Percentiles rank a stretch among this genome's conserved stretches.
Conservation (phyloP, 2,888 invertebrate species). For the Drosophila ezoana region DNA sequence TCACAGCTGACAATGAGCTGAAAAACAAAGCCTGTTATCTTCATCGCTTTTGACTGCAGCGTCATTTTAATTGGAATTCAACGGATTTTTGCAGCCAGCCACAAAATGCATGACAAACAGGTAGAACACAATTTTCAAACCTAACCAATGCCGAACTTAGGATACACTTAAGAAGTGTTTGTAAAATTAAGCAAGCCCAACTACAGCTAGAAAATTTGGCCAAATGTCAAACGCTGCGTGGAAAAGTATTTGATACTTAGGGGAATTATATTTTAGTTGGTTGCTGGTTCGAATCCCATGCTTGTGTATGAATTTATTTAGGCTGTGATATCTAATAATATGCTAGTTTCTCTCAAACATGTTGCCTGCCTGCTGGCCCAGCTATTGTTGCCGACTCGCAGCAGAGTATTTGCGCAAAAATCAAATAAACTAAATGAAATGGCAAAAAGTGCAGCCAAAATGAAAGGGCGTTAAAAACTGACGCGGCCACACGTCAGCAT, state of each 20-base stretch:
- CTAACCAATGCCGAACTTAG: conserved; percentile 17
- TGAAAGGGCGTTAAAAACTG: conserved; percentile 25
- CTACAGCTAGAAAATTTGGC: no score
- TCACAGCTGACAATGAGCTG: conserved; percentile 39
- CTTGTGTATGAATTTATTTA: no score
- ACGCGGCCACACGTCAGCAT: conserved; percentile 14
- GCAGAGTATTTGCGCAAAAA: neutral
- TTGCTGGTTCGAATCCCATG: no score
- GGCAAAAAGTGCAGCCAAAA: conserved; percentile 6
- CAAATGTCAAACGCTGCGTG: neutral
- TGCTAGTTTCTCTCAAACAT: no score
- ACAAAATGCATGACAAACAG: conserved; percentile 38
- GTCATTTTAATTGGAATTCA: conserved; percentile 67
- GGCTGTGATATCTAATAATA: no score
- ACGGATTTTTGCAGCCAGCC: conserved; percentile 46
- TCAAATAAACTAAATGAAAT: conserved; percentile 17
- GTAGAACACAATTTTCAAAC: neutral
- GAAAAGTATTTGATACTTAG: neutral
- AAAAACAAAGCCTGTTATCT: conserved; percentile 39
- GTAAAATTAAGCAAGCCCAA: no score
- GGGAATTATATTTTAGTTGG: neutral
- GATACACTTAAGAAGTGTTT: conserved; percentile 20
- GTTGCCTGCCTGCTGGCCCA: neutral
- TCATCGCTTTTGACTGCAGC: conserved; percentile 35
- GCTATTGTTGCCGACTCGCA: conserved; percentile 1